Evolutionary conservation across 2,888 invertebrate genomes (phyloP).

Genomic region (Heliconius erato): DNA sequence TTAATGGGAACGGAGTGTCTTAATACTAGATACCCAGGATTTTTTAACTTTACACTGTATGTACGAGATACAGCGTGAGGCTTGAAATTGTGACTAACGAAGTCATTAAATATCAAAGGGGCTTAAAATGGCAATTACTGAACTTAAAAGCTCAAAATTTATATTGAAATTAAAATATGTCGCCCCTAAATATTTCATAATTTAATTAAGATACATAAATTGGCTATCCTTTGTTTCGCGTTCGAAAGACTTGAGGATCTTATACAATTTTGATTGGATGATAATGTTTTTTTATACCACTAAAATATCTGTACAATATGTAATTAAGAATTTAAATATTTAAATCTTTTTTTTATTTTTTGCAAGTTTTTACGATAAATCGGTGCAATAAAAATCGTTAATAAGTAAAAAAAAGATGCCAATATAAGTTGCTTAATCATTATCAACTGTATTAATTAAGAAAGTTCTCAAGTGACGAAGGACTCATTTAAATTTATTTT

Average conservation of each 20-base stretch:
- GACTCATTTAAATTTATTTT: no score
- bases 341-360: background rate
- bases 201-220: conserved; percentile 30
- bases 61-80: no score
- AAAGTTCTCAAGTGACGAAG: no score
- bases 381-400: no score
- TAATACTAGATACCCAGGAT: no score
- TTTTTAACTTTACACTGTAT: no score
- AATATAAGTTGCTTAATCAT: no score
- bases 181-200: conserved; percentile 26
- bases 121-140: conserved; percentile 34
- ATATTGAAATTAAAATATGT: conserved; percentile 21
- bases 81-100: conserved; percentile 21
- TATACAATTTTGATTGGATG: background rate
- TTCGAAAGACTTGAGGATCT: background rate
- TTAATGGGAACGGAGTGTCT: no score
- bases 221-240: conserved; percentile 17
- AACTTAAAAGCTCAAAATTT: conserved; percentile 14
- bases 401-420: no score
- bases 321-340: background rate
- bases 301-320: background rate
- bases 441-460: no score
- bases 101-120: conserved; percentile 35
- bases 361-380: no score
- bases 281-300: background rate